A percentile compares a stretch with the other conserved stretches of the same genome.
phyloP scores from a whole-genome alignment of 2,113 vertebrate species.

The Picathartes gymnocephalus region DNA sequence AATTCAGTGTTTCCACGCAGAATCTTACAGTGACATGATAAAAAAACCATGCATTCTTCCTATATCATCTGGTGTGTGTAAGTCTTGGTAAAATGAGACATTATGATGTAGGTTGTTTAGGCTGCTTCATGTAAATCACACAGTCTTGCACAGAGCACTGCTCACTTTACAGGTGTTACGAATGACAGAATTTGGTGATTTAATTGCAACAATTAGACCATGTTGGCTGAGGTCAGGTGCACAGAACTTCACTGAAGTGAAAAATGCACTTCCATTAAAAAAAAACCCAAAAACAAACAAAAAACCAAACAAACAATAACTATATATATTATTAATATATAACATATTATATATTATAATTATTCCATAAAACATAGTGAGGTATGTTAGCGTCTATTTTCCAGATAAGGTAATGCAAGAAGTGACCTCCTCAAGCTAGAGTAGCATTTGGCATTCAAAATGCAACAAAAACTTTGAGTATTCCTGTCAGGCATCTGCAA shows the following conservation, averaged over 20 bases:
- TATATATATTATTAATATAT: too few relatives aligned
- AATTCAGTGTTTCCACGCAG: background rate
- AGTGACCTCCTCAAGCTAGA: background rate
- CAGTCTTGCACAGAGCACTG: background rate
- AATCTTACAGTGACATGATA: background rate
- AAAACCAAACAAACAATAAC: too few relatives aligned
- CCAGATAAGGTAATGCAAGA: background rate
- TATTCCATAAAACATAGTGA: background rate
- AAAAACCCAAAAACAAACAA: background rate
- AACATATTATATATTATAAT: too few relatives aligned
- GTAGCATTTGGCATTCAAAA: background rate
- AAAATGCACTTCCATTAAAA: background rate
- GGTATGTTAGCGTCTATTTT: background rate
- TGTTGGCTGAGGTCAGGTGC: background rate
- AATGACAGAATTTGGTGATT: background rate
- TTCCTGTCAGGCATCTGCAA: background rate
- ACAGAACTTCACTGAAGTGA: background rate
- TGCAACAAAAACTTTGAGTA: background rate
- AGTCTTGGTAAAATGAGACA: background rate
- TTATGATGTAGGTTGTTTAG: background rate
- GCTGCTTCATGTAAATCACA: background rate
- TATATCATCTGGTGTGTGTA: background rate
- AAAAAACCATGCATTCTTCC: background rate
- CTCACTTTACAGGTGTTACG: background rate
- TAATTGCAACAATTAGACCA: background rate